Evolutionary conservation across 2,113 vertebrate species (phyloP).

Genomic region (Sitta europaea): DNA sequence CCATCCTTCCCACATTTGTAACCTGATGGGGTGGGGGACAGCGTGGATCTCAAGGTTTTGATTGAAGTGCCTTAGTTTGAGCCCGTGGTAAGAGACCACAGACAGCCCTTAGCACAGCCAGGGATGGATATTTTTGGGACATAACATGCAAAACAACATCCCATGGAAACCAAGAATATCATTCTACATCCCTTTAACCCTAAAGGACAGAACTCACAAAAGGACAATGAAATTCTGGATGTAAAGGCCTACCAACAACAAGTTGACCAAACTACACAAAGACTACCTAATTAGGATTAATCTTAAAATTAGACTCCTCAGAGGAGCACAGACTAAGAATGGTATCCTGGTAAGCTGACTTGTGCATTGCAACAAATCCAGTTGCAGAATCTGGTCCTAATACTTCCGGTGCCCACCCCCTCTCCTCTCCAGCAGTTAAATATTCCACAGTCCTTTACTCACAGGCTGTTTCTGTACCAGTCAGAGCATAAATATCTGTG

Average conservation of each 20-base stretch:
- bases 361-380: conserved; percentile 38
- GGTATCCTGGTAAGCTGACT: conserved; percentile 47
- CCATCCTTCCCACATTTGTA: neutral
- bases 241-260: neutral
- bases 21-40: fast-evolving
- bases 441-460: neutral
- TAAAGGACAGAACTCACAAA: neutral
- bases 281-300: conserved; percentile 34
- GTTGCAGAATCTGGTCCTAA: conserved; percentile 27
- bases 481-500: conserved; percentile 33
- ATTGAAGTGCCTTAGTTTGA: neutral
- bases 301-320: conserved; percentile 32
- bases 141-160: neutral
- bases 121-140: neutral
- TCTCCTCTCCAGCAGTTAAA: neutral
- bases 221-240: neutral
- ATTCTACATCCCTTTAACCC: neutral
- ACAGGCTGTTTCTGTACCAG: conserved; percentile 41
- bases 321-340: conserved; percentile 22
- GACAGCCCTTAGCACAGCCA: neutral
- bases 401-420: conserved; percentile 40
- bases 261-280: neutral
- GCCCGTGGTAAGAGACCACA: neutral
- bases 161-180: neutral
- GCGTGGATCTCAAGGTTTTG: neutral